phyloP scores from a whole-genome alignment of 2,797 vertebrate species.

The Rhincodon typus region DNA sequence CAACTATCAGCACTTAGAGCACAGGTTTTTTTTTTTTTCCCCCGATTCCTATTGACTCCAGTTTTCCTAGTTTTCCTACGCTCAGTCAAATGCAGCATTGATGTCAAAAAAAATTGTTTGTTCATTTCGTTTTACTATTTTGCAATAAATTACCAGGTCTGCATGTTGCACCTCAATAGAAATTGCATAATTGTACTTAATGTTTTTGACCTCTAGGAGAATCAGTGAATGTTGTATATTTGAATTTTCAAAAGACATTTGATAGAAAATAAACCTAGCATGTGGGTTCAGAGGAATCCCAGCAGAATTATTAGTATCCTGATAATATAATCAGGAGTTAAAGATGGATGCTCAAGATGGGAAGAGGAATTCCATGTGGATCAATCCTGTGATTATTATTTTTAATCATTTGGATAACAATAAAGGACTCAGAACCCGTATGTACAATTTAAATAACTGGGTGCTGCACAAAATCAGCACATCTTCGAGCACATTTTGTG shows the following conservation, averaged over 20 bases:
- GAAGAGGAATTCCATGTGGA: background rate
- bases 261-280: no score
- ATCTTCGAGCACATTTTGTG: no score
- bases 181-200: background rate
- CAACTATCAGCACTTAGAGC: no score
- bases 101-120: no score
- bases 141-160: no score
- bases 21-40: no score
- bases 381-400: background rate
- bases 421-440: background rate
- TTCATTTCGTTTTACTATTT: background rate
- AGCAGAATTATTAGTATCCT: background rate
- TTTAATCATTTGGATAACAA: background rate
- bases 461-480: background rate
- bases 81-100: no score
- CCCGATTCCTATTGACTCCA: no score
- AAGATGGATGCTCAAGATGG: no score
- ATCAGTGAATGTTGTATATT: background rate
- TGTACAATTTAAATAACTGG: background rate
- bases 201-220: background rate
- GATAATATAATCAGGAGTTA: background rate
- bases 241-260: background rate
- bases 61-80: no score
- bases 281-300: background rate
- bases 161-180: background rate